Base-by-base conservation (phyloP, 1,140 invertebrate genomes). In the Hesperophylax magnus region DNA sequence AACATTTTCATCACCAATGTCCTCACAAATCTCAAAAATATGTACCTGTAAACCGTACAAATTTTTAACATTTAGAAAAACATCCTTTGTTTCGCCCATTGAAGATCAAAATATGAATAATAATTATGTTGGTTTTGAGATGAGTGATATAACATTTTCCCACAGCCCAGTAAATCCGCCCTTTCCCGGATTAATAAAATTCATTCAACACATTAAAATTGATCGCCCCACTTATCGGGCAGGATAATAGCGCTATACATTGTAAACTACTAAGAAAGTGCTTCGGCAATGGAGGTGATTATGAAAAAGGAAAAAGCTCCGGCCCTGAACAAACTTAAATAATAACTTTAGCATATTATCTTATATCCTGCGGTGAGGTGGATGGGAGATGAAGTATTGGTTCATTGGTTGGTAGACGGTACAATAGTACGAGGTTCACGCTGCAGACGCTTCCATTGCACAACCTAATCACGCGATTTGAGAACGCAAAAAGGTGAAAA, bases 401-500 rank as follows among this genome's bases (percentile, higher is more conserved):
- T n/a, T n/a, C n/a, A n/a, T n/a, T n/a, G n/a, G n/a, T 3, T 54
- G 14, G 11, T 54, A 9, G 17, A 56, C 17, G 17, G 17, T n/a
- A 56, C 17, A 56, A 56, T 56, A n/a, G 17, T 2, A 56, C 18
- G 8, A 7, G n/a, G 56, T 58, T 1, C 20, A 58, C 56, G 8
- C 56, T 58, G 56, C n/a, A 56, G 56, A 17, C 63, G 14, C 31
- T 11, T 18, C 63, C 63, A 67, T 67, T 67, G 63, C 63, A 31
- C 24, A 67, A 72, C 20, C 69, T 52, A 53, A 72, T 72, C 69
- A 72, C 69, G 69, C 69, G 69, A 72, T 72, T 72, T 72, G 52
- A 47, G 69, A 72, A 20, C 69, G 69, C 69, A 72, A 72, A 72
- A 72, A 72, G 69, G 52, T 72, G 69, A 72, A 72, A 72, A 72